Evolutionary conservation across 2,113 vertebrate species (phyloP).

Genomic region (Micronycteris hirsuta): DNA sequence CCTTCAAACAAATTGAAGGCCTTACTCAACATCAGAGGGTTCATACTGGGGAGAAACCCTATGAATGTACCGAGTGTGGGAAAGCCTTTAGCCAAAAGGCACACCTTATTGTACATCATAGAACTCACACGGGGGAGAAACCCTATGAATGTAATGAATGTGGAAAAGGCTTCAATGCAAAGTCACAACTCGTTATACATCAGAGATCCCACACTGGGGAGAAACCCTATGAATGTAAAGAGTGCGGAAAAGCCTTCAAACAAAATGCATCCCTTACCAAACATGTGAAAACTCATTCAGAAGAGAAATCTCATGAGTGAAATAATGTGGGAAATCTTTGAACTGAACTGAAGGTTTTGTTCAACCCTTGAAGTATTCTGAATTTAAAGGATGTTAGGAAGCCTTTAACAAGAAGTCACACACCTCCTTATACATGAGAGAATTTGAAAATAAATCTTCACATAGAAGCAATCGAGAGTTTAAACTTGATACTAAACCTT

Average conservation of each 20-base stretch:
- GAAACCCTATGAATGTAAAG: slow-evolving; percentile 88
- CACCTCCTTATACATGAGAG: not conserved
- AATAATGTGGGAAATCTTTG: slow-evolving; percentile 34
- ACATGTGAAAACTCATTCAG: slow-evolving; percentile 83
- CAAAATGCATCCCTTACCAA: slow-evolving; percentile 83
- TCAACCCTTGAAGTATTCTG: slow-evolving; percentile 4
- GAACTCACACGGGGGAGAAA: slow-evolving; percentile 76
- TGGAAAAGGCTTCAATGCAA: slow-evolving; percentile 84
- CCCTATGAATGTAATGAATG: slow-evolving; percentile 76
- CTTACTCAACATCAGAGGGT: slow-evolving; percentile 72
- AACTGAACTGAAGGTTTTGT: not conserved
- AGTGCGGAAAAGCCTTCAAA: slow-evolving; percentile 86
- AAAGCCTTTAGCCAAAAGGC: slow-evolving; percentile 75
- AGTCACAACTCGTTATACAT: slow-evolving; percentile 89
- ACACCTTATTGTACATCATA: slow-evolving; percentile 75
- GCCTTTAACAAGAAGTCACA: not conserved
- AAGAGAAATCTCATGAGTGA: slow-evolving; percentile 61
- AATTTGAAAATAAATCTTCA: slow-evolving; percentile 27
- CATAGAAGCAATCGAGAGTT: not conserved
- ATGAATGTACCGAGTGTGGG: slow-evolving; percentile 71
- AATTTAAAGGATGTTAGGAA: not conserved
- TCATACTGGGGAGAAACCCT: slow-evolving; percentile 75
- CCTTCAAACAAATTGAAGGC: slow-evolving; percentile 70
- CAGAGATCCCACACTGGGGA: slow-evolving; percentile 90
- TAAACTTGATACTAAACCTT: slow-evolving; percentile 16